These are phyloP conservation scores for Rhopilema esculentum DNA, from an alignment of 30 jellyfish, hydroid and myxozoan genomes.

Conservation along the genomic window DNA sequence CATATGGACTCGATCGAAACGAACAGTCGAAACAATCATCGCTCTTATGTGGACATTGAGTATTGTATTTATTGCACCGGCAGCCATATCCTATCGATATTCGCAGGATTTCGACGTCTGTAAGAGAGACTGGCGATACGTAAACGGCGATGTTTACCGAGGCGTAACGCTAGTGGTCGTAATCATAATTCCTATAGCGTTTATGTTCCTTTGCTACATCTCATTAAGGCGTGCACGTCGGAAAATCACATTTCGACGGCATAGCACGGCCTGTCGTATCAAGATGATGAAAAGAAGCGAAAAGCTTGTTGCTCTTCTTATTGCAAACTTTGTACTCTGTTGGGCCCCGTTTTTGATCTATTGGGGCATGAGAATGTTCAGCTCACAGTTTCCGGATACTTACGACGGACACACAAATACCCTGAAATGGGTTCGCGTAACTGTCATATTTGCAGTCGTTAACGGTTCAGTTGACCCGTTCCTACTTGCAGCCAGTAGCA, in stretches of 20 bases:
- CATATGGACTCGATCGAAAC: constrained; percentile 46
- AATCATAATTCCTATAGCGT: constrained; percentile 27
- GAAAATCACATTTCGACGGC: constrained; percentile 1
- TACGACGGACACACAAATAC: constrained; percentile 58
- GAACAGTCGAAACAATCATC: constrained; percentile 26
- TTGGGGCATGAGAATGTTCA: constrained; percentile 68
- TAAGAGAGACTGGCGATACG: constrained; percentile 66
- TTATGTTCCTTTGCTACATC: constrained; percentile 43
- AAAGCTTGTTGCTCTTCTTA: constrained; percentile 44
- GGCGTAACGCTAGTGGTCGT: constrained; percentile 9
- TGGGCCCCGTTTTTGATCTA: constrained; percentile 74
- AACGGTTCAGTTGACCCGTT: constrained; percentile 64
- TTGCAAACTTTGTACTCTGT: constrained; percentile 61
- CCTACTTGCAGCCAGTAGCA: constrained; percentile 61
- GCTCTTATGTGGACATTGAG: constrained; percentile 43
- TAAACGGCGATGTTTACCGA: constrained; percentile 48
- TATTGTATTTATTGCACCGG: constrained; percentile 52
- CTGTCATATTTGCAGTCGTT: constrained; percentile 53
- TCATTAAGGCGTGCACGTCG: constrained; percentile 54
- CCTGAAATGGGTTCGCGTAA: constrained; percentile 54
- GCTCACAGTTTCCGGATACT: constrained; percentile 51
- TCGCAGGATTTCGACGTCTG: constrained; percentile 47
- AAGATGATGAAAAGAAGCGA: constrained; percentile 68
- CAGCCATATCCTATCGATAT: constrained; percentile 51
- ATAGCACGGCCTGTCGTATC: constrained; percentile 29